These are phyloP conservation scores for Drosophila mojavensis DNA, from an alignment of 1,140 invertebrate genomes.

Conservation along the genomic window DNA sequence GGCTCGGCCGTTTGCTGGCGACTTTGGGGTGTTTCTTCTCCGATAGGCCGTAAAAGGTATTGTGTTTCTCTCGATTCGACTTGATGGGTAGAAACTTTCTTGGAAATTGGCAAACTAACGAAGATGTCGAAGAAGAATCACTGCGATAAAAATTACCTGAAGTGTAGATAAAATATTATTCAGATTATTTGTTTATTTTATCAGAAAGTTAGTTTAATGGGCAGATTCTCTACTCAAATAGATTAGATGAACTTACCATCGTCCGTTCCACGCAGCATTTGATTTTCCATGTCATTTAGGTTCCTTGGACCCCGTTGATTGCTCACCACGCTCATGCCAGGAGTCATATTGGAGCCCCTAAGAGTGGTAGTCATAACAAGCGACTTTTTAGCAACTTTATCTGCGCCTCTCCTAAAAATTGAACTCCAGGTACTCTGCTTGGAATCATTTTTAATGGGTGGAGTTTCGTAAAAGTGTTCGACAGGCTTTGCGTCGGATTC, in stretches of 20 bases:
- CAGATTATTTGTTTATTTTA: neutral
- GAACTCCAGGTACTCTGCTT: constrained; percentile 4
- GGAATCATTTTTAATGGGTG: neutral
- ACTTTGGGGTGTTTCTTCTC: constrained; percentile 14
- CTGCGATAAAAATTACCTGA: neutral
- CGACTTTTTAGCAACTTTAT: neutral
- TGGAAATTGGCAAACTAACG: constrained; percentile 52
- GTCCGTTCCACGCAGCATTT: neutral
- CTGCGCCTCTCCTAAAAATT: constrained; percentile 5
- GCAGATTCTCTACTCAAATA: neutral
- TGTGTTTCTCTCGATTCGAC: neutral
- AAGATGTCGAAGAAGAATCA: constrained; percentile 53
- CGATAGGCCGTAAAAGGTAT: constrained; percentile 5
- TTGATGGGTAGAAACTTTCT: constrained; percentile 53
- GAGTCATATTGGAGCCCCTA: neutral
- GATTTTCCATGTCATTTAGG: constrained; percentile 8
- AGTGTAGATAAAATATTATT: neutral
- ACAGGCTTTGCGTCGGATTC: neutral
- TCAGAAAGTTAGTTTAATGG: too few species aligned
- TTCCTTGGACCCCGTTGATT: neutral
- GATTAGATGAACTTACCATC: constrained; percentile 3
- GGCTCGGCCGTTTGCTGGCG: neutral
- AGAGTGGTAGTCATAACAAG: neutral
- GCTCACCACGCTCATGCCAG: constrained; percentile 12
- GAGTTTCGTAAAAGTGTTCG: neutral